Base-by-base conservation (phyloP, 2,797 vertebrate genomes). In the Aeoliscus strigatus region DNA sequence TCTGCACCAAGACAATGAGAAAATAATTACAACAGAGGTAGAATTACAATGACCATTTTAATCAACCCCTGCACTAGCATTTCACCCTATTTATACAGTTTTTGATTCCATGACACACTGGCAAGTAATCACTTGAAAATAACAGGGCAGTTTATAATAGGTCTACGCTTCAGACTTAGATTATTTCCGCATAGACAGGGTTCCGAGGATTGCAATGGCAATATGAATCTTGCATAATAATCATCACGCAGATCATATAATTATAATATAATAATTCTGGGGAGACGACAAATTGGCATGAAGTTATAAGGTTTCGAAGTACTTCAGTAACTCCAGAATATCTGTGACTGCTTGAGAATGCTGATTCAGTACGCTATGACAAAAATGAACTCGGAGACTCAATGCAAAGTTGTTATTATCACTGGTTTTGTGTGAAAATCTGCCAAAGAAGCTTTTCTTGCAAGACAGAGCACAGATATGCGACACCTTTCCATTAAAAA, bases 71-170 rank as follows among this genome's bases (percentile, higher is more conserved):
- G 77, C 71, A 73, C 80, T 86, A 83, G 83, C 87, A 84, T 89
- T 88, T 89, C 86, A 90, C 87, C 86, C 87, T 86, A 88, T 89
- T 90, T 88, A 89, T 88, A 82, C 88, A 68, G 82, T 84, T 88
- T 89, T 83, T 87, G 86, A 89, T 90, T 90, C 86, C 60, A 67
- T 87, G 86, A 88, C 88, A 88, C 82, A 84, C 72, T 83, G 86
- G 75, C 86, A 86, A 88, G 88, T 90, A 90, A 90, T 90, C 88
- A 90, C 88, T 89, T 89, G 87, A 90, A 89, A 90, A 90, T 90
- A 86, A 89, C 49, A 60, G 73, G 60, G 78, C 61, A 59, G 79
- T 85, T 85, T 86, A 87, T 88, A 89, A 87, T 88, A 82, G 84
- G 74, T 69, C 79, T 80, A 42, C 39, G 76, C 77, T 72, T 87